These are phyloP conservation scores for Plebejus anna DNA, from an alignment of 2,888 invertebrate species.

Conservation along the genomic window DNA sequence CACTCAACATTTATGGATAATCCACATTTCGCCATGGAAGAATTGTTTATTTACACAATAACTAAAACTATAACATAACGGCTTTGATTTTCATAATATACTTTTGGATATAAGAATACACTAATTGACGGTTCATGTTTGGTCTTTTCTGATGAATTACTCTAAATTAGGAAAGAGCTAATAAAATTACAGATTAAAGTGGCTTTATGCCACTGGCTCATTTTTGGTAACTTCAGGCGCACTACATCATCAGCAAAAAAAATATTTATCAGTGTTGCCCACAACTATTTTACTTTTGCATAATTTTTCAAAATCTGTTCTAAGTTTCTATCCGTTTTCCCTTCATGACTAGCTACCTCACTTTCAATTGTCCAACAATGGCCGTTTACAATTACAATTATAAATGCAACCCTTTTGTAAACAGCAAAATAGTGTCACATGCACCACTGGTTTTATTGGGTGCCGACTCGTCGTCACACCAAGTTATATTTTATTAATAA, in stretches of 20 bases:
- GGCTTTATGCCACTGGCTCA: not conserved
- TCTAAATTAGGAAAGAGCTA: not conserved
- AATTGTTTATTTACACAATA: not conserved
- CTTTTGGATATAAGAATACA: constrained; percentile 10
- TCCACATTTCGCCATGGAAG: constrained; percentile 12
- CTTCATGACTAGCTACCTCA: constrained; percentile 22
- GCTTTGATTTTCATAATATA: constrained; percentile 3
- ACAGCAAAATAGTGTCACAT: not conserved
- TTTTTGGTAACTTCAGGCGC: not conserved
- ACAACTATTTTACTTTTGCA: not conserved
- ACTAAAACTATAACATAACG: constrained; percentile 1
- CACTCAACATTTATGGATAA: not conserved
- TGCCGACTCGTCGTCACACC: no score
- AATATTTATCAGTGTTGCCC: not conserved
- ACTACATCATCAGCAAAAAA: not conserved
- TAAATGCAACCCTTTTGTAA: not conserved
- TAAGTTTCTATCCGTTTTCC: not conserved
- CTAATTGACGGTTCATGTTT: constrained; percentile 14
- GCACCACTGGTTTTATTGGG: not conserved
- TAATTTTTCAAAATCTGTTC: not conserved
- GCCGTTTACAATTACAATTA: constrained; percentile 21
- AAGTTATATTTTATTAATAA: not conserved
- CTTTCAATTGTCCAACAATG: constrained; percentile 16
- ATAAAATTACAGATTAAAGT: not conserved
- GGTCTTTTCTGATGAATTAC: not conserved